These are phyloP conservation scores for Parotia lawesii DNA, from an alignment of 2,113 vertebrate genomes.

Conservation along the genomic window DNA sequence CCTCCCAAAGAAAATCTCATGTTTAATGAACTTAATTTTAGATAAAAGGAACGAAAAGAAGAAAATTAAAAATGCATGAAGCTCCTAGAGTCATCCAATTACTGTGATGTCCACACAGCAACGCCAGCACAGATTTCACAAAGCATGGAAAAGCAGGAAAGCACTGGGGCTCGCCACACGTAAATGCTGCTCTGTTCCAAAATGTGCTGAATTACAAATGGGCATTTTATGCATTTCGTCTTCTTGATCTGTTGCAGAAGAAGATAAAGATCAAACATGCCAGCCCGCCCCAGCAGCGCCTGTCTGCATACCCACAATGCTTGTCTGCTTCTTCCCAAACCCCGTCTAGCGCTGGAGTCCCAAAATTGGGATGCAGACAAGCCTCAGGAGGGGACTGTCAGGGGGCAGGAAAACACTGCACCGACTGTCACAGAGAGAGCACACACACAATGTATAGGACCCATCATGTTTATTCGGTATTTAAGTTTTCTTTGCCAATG, in stretches of 20 bases:
- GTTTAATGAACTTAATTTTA: conserved; percentile 55
- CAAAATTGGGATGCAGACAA: rapidly evolving
- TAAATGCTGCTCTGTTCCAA: neutral
- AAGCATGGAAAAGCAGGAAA: neutral
- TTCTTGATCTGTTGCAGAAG: conserved; percentile 29
- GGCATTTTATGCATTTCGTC: conserved; percentile 13
- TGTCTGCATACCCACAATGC: neutral
- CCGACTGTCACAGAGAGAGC: neutral
- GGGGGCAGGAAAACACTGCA: rapidly evolving
- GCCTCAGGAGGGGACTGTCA: neutral
- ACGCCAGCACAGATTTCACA: neutral
- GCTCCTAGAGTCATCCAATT: conserved; percentile 14
- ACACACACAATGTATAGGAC: rapidly evolving
- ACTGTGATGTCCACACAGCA: conserved; percentile 36
- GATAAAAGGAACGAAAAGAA: conserved; percentile 48
- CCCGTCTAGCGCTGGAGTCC: rapidly evolving
- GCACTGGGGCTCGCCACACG: neutral
- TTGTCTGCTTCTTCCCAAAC: neutral
- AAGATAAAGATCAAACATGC: conserved; percentile 44
- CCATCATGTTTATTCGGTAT: neutral
- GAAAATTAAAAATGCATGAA: conserved; percentile 59
- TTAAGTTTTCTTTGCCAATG: neutral
- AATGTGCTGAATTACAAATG: conserved; percentile 1
- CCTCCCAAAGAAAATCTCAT: conserved; percentile 15
- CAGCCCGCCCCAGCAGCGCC: neutral